Percentiles rank a stretch among this genome's conserved stretches.
Evolutionary conservation across 2,113 vertebrate genomes (phyloP).

Genomic region (Salvelinus alpinus): DNA sequence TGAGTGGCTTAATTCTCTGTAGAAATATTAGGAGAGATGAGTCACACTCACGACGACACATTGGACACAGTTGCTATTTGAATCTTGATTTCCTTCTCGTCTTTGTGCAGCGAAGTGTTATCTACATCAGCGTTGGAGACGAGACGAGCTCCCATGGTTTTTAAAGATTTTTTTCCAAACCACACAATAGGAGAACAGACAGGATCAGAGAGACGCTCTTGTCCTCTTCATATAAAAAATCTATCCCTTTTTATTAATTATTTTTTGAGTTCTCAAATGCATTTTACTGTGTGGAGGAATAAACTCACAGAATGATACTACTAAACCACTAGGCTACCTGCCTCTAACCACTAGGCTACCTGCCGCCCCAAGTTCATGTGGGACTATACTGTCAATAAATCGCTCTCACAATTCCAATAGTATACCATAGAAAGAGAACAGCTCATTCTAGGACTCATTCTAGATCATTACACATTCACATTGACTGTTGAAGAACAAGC

Average conservation of each 20-base stretch:
- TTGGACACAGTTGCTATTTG: conserved; percentile 7
- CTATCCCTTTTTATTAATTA: conserved; percentile 24
- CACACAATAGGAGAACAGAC: conserved; percentile 50
- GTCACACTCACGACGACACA: conserved; percentile 38
- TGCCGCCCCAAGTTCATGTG: too few relatives aligned
- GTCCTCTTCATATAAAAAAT: conserved; percentile 28
- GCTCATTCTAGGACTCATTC: background rate
- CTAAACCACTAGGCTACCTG: too few relatives aligned
- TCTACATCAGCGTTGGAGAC: conserved; percentile 42
- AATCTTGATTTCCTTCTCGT: conserved; percentile 43
- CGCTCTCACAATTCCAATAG: too few relatives aligned
- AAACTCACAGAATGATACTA: background rate
- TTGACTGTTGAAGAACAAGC: background rate
- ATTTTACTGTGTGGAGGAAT: background rate
- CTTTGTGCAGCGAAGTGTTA: conserved; percentile 31
- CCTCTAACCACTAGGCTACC: too few relatives aligned
- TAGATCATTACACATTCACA: background rate
- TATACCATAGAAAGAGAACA: too few relatives aligned
- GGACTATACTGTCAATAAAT: too few relatives aligned
- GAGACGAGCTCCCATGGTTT: background rate
- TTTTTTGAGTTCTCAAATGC: conserved; percentile 38
- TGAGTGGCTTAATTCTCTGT: conserved; percentile 43
- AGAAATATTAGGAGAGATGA: conserved; percentile 49
- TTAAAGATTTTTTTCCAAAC: conserved; percentile 37
- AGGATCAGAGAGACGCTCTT: conserved; percentile 17